These are phyloP conservation scores for Anneissia japonica DNA, from an alignment of 35 echinoderm and acorn worm species.

Conservation along the genomic window DNA sequence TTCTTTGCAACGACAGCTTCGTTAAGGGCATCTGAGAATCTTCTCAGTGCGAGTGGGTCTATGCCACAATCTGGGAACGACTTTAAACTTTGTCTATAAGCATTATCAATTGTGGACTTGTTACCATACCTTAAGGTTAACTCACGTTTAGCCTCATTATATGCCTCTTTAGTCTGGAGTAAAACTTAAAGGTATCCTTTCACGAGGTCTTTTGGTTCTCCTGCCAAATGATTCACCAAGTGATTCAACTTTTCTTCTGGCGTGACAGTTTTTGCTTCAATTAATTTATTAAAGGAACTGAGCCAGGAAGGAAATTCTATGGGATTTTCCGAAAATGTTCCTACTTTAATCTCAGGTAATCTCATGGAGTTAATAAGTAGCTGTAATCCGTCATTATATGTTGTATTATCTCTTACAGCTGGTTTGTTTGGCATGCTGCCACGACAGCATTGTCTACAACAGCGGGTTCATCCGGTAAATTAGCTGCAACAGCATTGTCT, in stretches of 20 bases:
- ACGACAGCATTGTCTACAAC: no score
- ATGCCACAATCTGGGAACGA: background rate
- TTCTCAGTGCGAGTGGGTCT: background rate
- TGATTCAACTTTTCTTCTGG: background rate
- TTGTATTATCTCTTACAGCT: no score
- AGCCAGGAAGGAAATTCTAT: background rate
- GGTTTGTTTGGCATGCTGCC: no score
- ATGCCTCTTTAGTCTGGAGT: background rate
- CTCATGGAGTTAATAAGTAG: no score
- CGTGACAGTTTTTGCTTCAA: background rate
- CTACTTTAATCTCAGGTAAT: no score
- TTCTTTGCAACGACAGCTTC: background rate
- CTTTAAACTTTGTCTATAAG: background rate
- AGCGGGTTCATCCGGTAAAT: no score
- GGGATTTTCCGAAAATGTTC: background rate
- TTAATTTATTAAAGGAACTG: background rate
- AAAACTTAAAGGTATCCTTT: background rate
- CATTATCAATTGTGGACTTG: background rate
- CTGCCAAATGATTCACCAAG: background rate
- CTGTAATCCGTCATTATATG: no score
- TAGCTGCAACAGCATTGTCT: no score
- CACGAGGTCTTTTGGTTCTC: background rate
- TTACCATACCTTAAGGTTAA: background rate
- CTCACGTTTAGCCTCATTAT: background rate
- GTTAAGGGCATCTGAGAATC: background rate